A percentile compares a stretch with the other conserved stretches of the same genome.
These are phyloP conservation scores for Zosterops pallidus DNA, from an alignment of 2,113 vertebrate species.

Conservation along the genomic window DNA sequence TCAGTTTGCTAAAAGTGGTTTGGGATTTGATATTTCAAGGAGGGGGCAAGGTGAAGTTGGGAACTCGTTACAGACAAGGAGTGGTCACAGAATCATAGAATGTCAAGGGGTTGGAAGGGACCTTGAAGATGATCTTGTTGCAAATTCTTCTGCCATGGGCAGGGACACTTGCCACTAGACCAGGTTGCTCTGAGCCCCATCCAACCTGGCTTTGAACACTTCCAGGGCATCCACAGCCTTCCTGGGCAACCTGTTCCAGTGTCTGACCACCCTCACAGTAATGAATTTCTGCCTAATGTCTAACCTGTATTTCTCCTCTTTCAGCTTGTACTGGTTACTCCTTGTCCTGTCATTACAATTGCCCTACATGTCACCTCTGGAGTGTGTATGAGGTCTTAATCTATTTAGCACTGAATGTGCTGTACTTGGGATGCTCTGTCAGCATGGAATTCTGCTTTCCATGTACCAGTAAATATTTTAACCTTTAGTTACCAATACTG, in stretches of 20 bases:
- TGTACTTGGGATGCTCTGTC: not conserved
- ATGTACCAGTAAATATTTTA: not conserved
- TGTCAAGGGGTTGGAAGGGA: not conserved
- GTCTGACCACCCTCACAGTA: not conserved
- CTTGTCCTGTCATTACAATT: not conserved
- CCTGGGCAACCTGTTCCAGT: not conserved
- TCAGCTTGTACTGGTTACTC: not conserved
- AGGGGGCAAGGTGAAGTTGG: not conserved
- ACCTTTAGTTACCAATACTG: not conserved
- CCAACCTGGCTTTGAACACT: not conserved
- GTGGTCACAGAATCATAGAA: not conserved
- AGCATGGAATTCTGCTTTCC: not conserved
- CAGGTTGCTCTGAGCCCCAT: not conserved
- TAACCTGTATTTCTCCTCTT: not conserved
- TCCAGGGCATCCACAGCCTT: not conserved
- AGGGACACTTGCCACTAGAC: not conserved
- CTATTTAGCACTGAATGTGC: not conserved
- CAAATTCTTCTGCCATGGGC: not conserved
- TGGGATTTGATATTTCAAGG: not conserved
- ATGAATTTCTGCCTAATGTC: not conserved
- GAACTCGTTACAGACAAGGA: rapidly evolving
- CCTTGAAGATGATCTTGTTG: not conserved
- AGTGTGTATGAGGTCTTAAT: not conserved
- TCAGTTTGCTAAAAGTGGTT: not conserved
- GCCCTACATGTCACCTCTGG: not conserved